phyloP scores from a whole-genome alignment of 2,888 invertebrate genomes.

The Agrochola lota region DNA sequence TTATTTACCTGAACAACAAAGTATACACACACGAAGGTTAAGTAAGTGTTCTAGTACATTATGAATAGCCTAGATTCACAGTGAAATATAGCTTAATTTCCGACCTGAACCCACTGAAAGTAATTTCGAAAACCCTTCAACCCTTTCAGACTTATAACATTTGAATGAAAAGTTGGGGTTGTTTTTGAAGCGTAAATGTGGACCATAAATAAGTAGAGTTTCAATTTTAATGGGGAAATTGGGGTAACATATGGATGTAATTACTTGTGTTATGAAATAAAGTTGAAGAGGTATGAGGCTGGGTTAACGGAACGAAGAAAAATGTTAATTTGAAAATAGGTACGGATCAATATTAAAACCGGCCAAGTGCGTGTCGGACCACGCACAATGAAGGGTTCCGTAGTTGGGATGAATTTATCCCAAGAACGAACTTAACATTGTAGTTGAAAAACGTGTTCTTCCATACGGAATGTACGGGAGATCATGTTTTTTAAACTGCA shows the following conservation, averaged over 20 bases:
- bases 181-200: constrained; percentile 65
- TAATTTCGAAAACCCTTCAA: constrained; percentile 68
- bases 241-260: constrained; percentile 58
- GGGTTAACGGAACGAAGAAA: neutral
- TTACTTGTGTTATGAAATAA: constrained; percentile 55
- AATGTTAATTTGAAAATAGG: neutral
- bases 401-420: too few species aligned
- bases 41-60: constrained; percentile 30
- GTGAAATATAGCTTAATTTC: constrained; percentile 69
- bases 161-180: constrained; percentile 64
- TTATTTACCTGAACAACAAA: constrained; percentile 19
- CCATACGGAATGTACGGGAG: too few species aligned
- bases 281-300: constrained; percentile 6
- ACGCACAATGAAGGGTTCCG: too few species aligned
- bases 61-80: constrained; percentile 56
- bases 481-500: too few species aligned
- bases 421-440: too few species aligned
- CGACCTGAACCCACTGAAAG: constrained; percentile 67
- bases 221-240: constrained; percentile 64
- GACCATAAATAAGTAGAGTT: constrained; percentile 59
- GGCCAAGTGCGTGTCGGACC: too few species aligned
- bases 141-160: constrained; percentile 63
- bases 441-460: too few species aligned
- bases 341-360: neutral
- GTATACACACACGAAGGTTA: neutral